Evolutionary conservation across 2,113 vertebrate genomes (phyloP).

Genomic region (Heterocephalus glaber): DNA sequence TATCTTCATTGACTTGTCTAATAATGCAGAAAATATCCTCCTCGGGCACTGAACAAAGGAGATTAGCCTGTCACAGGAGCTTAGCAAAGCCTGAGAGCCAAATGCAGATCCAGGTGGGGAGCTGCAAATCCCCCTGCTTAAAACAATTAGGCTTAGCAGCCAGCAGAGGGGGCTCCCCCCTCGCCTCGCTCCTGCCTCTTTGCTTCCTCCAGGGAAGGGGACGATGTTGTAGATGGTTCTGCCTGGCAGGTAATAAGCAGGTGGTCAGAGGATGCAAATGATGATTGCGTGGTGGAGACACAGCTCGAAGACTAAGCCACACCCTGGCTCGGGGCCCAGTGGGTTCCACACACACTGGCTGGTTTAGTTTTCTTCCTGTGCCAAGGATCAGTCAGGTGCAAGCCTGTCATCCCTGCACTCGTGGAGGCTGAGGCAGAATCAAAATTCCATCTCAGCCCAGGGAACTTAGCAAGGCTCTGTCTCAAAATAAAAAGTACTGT

Average conservation of each 20-base stretch:
- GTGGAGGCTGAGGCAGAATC: not conserved
- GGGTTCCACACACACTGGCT: not conserved
- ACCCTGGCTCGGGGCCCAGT: not conserved
- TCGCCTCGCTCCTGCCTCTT: not conserved
- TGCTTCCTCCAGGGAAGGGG: not conserved
- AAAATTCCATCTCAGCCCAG: not conserved
- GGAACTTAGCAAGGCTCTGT: not conserved
- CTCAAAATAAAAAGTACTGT: not conserved
- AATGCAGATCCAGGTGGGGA: slow-evolving; percentile 14
- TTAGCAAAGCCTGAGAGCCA: slow-evolving; percentile 47
- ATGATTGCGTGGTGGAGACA: not conserved
- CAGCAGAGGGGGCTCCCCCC: not conserved
- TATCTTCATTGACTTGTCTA: slow-evolving; percentile 72
- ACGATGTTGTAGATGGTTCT: not conserved
- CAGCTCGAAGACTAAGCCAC: not conserved
- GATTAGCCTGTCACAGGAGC: slow-evolving; percentile 70
- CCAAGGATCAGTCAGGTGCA: not conserved
- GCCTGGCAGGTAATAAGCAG: not conserved
- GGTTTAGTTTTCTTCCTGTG: not conserved
- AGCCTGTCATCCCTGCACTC: too few species aligned
- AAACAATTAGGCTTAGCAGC: slow-evolving; percentile 47
- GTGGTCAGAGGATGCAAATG: not conserved
- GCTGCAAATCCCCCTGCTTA: not conserved
- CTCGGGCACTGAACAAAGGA: slow-evolving; percentile 68
- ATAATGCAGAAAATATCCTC: slow-evolving; percentile 73